Conservation (phyloP, 2,113 vertebrate species). For the Mustela lutreola region DNA sequence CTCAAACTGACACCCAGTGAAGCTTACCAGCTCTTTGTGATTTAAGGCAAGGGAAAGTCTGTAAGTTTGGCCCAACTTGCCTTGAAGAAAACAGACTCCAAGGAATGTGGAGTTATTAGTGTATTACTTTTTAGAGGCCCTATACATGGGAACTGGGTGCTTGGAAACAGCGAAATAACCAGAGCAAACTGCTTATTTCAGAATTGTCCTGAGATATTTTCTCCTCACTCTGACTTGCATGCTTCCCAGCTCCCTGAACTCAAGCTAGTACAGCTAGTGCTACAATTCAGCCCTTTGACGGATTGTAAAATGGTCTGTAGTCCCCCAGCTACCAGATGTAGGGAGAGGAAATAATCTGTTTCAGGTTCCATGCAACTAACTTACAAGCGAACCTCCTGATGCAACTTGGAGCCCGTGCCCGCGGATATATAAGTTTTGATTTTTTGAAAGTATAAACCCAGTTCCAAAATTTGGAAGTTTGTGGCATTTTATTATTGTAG, state of each 20-base stretch:
- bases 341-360: background rate
- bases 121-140: background rate
- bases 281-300: background rate
- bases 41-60: background rate
- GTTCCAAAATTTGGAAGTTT: conserved; percentile 4
- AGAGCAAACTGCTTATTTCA: background rate
- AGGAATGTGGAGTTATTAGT: background rate
- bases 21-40: background rate
- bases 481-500: background rate
- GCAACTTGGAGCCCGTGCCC: background rate
- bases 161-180: background rate
- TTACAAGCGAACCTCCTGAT: background rate
- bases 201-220: background rate
- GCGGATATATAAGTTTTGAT: background rate
- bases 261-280: background rate
- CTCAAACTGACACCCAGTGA: background rate
- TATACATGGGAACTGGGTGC: background rate
- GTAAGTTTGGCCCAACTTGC: background rate
- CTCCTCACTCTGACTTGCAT: background rate
- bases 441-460: background rate
- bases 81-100: background rate
- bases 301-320: background rate
- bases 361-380: background rate
- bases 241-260: background rate
- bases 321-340: background rate